Conservation (phyloP, 2,797 vertebrate species). For the Darevskia nairensis region DNA sequence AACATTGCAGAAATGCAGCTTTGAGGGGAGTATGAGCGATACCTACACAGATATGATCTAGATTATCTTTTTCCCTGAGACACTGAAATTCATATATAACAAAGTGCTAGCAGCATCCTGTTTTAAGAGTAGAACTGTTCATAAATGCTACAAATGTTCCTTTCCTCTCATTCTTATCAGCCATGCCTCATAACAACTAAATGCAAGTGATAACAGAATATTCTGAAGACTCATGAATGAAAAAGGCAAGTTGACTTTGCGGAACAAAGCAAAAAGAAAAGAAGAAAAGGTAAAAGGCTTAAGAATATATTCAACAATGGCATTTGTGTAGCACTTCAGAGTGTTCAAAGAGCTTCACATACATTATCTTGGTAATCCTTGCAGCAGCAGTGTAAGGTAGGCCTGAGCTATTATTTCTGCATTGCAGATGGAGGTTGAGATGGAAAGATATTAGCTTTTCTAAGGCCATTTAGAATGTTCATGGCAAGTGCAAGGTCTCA, state of each 20-base stretch:
- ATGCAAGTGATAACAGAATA: constrained; percentile 15
- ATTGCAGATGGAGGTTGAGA: neutral
- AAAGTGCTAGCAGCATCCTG: neutral
- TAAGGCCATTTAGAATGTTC: neutral
- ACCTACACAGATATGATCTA: constrained; percentile 50
- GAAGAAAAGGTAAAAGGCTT: neutral
- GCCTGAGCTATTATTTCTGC: neutral
- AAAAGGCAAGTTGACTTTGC: neutral
- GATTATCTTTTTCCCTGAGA: constrained; percentile 24
- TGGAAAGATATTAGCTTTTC: neutral
- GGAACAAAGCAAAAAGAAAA: neutral
- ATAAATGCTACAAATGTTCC: constrained; percentile 1
- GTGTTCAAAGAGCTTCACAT: neutral
- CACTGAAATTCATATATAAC: constrained; percentile 1
- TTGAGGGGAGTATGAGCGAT: constrained; percentile 61
- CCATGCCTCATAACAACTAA: neutral
- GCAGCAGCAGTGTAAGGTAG: neutral
- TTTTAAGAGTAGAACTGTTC: constrained; percentile 26
- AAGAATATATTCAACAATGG: neutral
- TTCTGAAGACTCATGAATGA: constrained; percentile 13
- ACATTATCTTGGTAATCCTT: neutral
- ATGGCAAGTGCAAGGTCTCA: neutral
- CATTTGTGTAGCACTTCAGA: neutral
- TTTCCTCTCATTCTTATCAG: neutral
- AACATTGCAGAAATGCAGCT: constrained; percentile 64